Evolutionary conservation across 2,888 invertebrate species (phyloP).

Genomic region (Eudasyphora cyanicolor): DNA sequence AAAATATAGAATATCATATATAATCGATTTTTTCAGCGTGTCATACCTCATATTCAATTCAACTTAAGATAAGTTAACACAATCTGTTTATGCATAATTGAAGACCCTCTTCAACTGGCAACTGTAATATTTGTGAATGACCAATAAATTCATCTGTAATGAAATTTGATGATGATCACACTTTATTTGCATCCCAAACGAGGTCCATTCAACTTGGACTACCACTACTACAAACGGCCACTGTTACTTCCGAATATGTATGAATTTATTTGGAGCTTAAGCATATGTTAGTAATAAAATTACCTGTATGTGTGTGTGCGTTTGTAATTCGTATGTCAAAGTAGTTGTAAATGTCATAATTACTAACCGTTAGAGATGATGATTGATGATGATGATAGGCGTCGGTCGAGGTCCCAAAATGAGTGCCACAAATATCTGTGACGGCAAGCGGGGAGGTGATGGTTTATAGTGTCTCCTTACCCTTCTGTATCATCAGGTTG

Average conservation of each 20-base stretch:
- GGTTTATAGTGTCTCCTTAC: too few species aligned
- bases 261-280: constrained; percentile 2
- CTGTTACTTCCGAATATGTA: background rate
- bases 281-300: constrained; percentile 4
- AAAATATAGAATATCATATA: too few species aligned
- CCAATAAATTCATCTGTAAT: background rate
- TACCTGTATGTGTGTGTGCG: background rate
- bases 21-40: too few species aligned
- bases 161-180: constrained; percentile 10
- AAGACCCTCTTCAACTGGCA: too few species aligned
- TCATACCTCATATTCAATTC: too few species aligned
- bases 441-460: too few species aligned
- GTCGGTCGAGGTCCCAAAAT: background rate
- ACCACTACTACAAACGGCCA: background rate
- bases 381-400: constrained; percentile 1
- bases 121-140: background rate
- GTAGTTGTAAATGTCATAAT: constrained; percentile 20
- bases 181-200: constrained; percentile 17
- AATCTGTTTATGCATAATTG: too few species aligned
- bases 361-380: constrained; percentile 22
- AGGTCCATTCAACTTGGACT: background rate
- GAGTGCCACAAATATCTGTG: background rate
- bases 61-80: too few species aligned
- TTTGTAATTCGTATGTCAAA: background rate
- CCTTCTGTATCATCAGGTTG: background rate